Base-by-base conservation (phyloP, 2,113 vertebrate species). In the Gadus chalcogrammus region DNA sequence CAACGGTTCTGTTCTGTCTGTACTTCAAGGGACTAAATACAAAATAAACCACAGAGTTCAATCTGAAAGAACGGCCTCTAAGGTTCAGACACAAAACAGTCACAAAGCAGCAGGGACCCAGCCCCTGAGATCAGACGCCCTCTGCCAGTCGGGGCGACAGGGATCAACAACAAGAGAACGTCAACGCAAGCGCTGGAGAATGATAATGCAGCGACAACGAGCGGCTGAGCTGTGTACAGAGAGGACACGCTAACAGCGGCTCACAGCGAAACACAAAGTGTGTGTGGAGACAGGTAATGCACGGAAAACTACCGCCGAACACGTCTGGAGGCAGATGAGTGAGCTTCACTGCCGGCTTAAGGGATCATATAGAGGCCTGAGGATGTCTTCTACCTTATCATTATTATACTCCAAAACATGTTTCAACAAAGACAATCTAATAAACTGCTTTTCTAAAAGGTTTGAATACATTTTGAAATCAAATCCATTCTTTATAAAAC, bases 201-300 rank as follows among this genome's bases (percentile, higher is more conserved):
- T 48, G 9, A 48, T 9, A 13, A 48, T 1, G 42, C 55, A 58
- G 55, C 1, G 60, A 61, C 9, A 22, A 12, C 1, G 60, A 22
- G 20, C 4, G 60, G 68, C 58, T 71, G 66, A 58, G 61, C 67
- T 8, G 2, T 71, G 80, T 84, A 74, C 78, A 82, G 72, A 56
- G 82, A 61, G 80, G 69, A 75, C 77, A 88, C 84, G 85, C 83
- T 77, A 80, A 86, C 87, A 85, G 79, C 76, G 84, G 88, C 88
- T 90, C 86, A 90, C 86, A 24, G 24, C 87, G 70, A 73, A 78
- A 84, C 74, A 80, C 66, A 77, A 17, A 77, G 71, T n/a, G 35
- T 76, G 59, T 78, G 9, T 61, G 2, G 63, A 24, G 1, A 55
- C 55, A 74, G 71, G 28, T 75, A 78, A 28, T 77, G n/a, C 63